These are phyloP conservation scores for Loriculus beryllinus DNA, from an alignment of 2,797 vertebrate species.

Conservation along the genomic window DNA sequence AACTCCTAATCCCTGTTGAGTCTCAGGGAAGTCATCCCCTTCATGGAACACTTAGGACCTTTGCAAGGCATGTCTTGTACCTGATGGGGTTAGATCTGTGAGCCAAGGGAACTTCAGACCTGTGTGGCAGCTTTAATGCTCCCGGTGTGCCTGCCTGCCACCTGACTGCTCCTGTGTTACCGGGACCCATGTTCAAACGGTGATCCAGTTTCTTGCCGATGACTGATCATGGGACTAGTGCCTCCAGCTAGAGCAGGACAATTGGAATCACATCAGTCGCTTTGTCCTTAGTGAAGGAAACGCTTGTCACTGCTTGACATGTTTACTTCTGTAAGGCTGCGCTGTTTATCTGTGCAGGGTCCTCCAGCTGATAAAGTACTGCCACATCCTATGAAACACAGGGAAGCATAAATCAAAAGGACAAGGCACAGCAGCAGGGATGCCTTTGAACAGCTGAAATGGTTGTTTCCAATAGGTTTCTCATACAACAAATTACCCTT, in stretches of 20 bases:
- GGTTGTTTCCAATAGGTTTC: not conserved
- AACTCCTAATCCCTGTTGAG: not conserved
- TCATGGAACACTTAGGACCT: not conserved
- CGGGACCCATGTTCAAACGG: not conserved
- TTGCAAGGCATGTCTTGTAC: not conserved
- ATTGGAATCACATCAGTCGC: not conserved
- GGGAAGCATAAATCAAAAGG: conserved; percentile 15
- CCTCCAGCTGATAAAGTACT: conserved; percentile 12
- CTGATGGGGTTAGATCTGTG: not conserved
- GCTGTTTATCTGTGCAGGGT: not conserved
- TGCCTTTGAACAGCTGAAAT: not conserved
- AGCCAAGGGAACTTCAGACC: not conserved
- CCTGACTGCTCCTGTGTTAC: not conserved
- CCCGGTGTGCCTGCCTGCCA: not conserved
- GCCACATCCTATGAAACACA: not conserved
- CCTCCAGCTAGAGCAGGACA: not conserved
- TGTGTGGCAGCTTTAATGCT: not conserved
- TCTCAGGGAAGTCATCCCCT: not conserved
- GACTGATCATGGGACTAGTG: conserved; percentile 3
- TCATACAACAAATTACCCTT: not conserved
- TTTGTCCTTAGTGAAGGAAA: not conserved
- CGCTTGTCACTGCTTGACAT: not conserved
- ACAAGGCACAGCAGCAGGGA: not conserved
- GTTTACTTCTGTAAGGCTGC: not conserved
- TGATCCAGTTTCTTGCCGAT: not conserved